Conservation (phyloP, 2,888 invertebrate genomes). For the Cryptocephalus primarius region DNA sequence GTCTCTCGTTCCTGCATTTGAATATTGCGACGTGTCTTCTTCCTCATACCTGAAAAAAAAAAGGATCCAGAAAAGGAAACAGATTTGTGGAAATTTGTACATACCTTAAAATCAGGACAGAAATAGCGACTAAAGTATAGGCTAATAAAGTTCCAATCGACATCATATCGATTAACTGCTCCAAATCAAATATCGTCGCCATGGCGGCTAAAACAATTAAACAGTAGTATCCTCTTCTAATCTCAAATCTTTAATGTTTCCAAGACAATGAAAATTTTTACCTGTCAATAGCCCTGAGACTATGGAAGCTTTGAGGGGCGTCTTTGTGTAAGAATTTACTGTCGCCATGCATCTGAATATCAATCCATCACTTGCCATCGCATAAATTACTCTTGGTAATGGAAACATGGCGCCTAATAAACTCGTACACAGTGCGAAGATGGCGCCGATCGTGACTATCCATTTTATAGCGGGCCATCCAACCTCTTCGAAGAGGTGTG, state of each 20-base stretch:
- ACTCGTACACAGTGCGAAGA: constrained; percentile 84
- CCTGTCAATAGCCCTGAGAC: constrained; percentile 68
- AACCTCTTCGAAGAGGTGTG: constrained; percentile 67
- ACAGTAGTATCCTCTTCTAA: neutral
- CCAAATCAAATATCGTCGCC: constrained; percentile 80
- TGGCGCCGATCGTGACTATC: constrained; percentile 84
- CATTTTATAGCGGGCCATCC: constrained; percentile 72
- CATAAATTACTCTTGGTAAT: constrained; percentile 75
- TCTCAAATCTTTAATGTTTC: neutral
- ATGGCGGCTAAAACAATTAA: constrained; percentile 52
- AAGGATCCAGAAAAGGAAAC: neutral
- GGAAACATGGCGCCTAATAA: constrained; percentile 83
- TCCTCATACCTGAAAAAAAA: constrained; percentile 20
- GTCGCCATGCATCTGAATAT: constrained; percentile 61
- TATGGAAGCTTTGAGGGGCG: constrained; percentile 67
- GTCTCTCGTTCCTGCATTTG: constrained; percentile 15
- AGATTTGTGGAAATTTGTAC: neutral
- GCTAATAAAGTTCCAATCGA: constrained; percentile 85
- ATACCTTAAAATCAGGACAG: constrained; percentile 78
- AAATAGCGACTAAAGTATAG: constrained; percentile 85
- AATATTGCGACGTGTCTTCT: constrained; percentile 12
- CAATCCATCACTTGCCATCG: constrained; percentile 84
- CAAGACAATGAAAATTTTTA: constrained; percentile 17
- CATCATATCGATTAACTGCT: constrained; percentile 93
- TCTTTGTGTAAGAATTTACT: constrained; percentile 63